Conservation (phyloP, 2,888 invertebrate species). For the Pseudeuparius sepicola region DNA sequence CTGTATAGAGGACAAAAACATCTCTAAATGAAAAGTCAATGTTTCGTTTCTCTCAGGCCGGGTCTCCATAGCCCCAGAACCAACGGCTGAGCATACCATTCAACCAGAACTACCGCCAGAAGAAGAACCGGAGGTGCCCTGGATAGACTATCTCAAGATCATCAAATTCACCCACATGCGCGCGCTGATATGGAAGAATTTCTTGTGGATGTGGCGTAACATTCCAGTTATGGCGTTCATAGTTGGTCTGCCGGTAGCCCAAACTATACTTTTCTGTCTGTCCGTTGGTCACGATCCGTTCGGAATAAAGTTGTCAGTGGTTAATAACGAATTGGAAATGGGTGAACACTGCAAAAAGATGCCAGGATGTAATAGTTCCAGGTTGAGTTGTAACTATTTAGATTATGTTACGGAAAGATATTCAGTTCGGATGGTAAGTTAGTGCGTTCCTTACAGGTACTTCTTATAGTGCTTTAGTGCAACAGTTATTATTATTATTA, state of each 20-base stretch:
- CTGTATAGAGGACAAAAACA: too few relatives aligned
- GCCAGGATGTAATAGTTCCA: slow-evolving; percentile 32
- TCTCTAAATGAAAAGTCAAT: too few relatives aligned
- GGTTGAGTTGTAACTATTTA: slow-evolving; percentile 71
- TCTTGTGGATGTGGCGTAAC: slow-evolving; percentile 77
- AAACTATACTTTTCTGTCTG: slow-evolving; percentile 79
- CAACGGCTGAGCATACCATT: slow-evolving; percentile 21
- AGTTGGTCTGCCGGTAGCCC: slow-evolving; percentile 70
- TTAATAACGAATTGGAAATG: slow-evolving; percentile 61
- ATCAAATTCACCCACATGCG: slow-evolving; percentile 64
- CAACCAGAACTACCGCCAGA: slow-evolving; percentile 60
- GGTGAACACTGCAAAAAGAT: slow-evolving; percentile 30
- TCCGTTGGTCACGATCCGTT: slow-evolving; percentile 82
- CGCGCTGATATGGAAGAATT: slow-evolving; percentile 81
- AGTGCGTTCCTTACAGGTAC: too few relatives aligned
- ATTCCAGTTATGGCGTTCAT: slow-evolving; percentile 75
- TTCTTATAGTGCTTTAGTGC: background rate
- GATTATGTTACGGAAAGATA: slow-evolving; percentile 52
- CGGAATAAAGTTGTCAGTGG: slow-evolving; percentile 65
- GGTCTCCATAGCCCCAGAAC: slow-evolving; percentile 52
- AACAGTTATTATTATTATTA: too few relatives aligned
- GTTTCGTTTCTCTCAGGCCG: slow-evolving; percentile 37
- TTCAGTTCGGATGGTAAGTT: slow-evolving; percentile 57
- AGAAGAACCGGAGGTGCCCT: slow-evolving; percentile 44
- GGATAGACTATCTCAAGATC: slow-evolving; percentile 48